These are phyloP conservation scores for Copidosoma floridanum DNA, from an alignment of 1,140 invertebrate species.

Conservation along the genomic window DNA sequence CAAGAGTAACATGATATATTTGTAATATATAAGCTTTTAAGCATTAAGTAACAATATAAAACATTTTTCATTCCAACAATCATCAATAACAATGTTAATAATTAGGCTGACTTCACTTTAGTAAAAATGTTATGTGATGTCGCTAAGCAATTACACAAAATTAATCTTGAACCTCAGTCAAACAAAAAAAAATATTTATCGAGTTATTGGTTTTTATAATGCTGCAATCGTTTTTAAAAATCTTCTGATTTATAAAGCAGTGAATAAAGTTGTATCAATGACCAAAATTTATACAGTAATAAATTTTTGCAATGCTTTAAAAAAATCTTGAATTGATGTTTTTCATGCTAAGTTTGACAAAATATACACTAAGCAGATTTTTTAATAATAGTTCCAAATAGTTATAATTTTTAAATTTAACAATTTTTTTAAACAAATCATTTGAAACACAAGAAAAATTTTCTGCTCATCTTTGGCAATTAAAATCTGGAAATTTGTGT, in stretches of 20 bases:
- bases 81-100: conserved; percentile 21
- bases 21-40: conserved; percentile 19
- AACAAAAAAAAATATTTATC: conserved; percentile 12
- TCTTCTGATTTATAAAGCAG: conserved; percentile 13
- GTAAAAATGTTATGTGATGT: conserved; percentile 18
- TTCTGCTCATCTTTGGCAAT: conserved; percentile 29
- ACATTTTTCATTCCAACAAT: conserved; percentile 23
- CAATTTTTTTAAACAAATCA: conserved; percentile 9
- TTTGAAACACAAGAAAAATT: conserved; percentile 18
- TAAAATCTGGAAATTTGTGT: too few species aligned
- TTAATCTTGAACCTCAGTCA: conserved; percentile 16
- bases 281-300: conserved; percentile 9
- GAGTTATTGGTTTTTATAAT: background rate
- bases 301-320: conserved; percentile 12
- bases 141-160: conserved; percentile 23
- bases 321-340: conserved; percentile 21
- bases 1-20: conserved; percentile 7
- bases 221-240: conserved; percentile 6
- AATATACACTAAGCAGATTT: conserved; percentile 21
- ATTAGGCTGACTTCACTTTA: conserved; percentile 20
- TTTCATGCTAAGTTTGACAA: conserved; percentile 19
- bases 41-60: conserved; percentile 26
- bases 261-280: conserved; percentile 11
- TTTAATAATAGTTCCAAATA: conserved; percentile 20
- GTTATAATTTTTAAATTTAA: background rate